Base-by-base conservation (phyloP, 2,797 vertebrate species). In the Salarias fasciatus region DNA sequence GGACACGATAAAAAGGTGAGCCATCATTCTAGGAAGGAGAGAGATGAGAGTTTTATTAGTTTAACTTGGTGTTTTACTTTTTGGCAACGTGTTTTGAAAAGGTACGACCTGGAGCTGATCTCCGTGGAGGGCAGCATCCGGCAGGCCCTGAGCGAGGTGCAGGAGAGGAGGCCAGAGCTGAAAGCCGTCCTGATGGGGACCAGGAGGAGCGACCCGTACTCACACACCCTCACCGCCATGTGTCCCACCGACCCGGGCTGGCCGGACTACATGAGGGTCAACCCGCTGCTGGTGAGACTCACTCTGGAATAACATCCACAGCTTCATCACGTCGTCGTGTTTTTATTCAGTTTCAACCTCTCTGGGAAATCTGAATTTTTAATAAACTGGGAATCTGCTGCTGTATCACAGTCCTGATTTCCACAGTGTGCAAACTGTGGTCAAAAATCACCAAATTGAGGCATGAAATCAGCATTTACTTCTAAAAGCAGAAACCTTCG, bases 131-230 rank as follows among this genome's bases (percentile, higher is more conserved):
- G 97, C 30, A 93, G 89, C 56, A 96, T 99, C 63, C 93, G 85
- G 6, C 93, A 96, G 63, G 97, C 97, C 0, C 87, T 99, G 58
- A 83, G 12, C 0, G 90, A 88, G 28, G 90, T 98, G 61, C 92
- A 90, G 84, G 78, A 89, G 33, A 92, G 73, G 79, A 92, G 87
- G 44, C 95, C 97, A 0, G 91, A 94, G 67, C 88, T 99, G 63
- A 88, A 88, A 59, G 96, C 96, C 0, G 93, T 98, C 2, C 86
- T 98, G 61, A 99, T 99, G 97, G 97, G 97, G 0, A 99, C 97
- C 0, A 92, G 97, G 8, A 92, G 93, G 11, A 98, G 92, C 0
- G 97, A 99, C 83, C 97, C 97, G 3, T 98, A 97, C 79, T 98
- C 97, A 0, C 48, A 90, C 56, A 94, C 93, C 0, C 94, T 99